Evolutionary conservation across 2,797 vertebrate species (phyloP).

Genomic region (Parauchenoglanis punctatus): DNA sequence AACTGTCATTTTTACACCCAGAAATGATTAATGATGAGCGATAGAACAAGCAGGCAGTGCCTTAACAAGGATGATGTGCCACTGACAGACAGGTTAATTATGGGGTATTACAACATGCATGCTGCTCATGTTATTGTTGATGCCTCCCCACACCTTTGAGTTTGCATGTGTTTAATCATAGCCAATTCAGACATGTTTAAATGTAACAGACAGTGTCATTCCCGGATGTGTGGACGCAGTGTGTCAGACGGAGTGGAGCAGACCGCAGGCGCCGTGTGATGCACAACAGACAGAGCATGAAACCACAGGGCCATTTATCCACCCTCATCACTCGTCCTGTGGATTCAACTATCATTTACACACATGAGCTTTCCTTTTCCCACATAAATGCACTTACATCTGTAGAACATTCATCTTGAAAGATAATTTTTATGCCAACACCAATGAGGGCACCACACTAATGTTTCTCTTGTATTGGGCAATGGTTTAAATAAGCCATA

Average conservation of each 20-base stretch:
- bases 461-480: neutral
- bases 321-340: slow-evolving; percentile 21
- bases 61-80: slow-evolving; percentile 20
- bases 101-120: slow-evolving; percentile 21
- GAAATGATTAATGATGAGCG: slow-evolving; percentile 30
- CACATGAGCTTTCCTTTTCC: neutral
- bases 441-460: too few relatives aligned
- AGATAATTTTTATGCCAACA: neutral
- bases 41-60: slow-evolving; percentile 22
- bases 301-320: slow-evolving; percentile 55
- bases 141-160: slow-evolving; percentile 43
- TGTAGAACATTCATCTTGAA: neutral
- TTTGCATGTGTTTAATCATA: slow-evolving; percentile 37
- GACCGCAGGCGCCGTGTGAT: slow-evolving; percentile 56
- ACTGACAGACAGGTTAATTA: slow-evolving; percentile 43
- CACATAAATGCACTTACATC: neutral
- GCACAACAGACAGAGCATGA: slow-evolving; percentile 54
- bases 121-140: slow-evolving; percentile 22
- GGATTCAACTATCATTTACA: slow-evolving; percentile 32
- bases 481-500: neutral
- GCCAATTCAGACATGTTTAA: slow-evolving; percentile 55
- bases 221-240: slow-evolving; percentile 35
- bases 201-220: slow-evolving; percentile 41
- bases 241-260: slow-evolving; percentile 40
- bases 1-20: slow-evolving; percentile 26